Evolutionary conservation across 2,888 invertebrate genomes (phyloP), one percentile per base, ranked within the genome.

Genomic region (Steinernema carpocapsae): DNA sequence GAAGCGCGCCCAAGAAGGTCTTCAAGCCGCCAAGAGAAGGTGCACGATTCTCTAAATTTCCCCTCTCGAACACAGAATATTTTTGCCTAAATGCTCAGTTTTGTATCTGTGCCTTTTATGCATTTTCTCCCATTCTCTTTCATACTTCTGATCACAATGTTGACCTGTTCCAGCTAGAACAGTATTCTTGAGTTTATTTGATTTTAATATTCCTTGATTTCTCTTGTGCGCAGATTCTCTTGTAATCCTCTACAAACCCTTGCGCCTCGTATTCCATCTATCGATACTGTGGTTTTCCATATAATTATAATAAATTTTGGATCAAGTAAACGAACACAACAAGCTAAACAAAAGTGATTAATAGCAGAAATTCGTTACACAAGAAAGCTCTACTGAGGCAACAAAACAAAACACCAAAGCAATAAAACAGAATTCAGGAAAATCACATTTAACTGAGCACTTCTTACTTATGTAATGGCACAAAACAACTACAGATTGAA

Each of bases 1-100:
- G 64, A 64, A 64, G 64, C 64, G 64, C 64, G 64, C 64, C 17
- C 64, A 64, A 32, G 64, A 64, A 26, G 32, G 64, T 29, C 17
- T 64, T 32, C 64, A 64, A 32, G 64, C 64, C 17, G 64, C 64
- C 12, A 64, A 64, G 64, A 64, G 64, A 37, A 64, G 64, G 32
- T 64, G 64, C 64, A 29, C 64, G 64, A 64, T 64, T n/a, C 26
- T 64, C 32, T 64, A 26, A 12, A 26, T 22, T 14, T 26, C 56
- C 17, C 32, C 1, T 37, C 32, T 26, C 56, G 14, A 56, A 56
- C 22, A 29, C 37, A 37, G 37, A 37, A 37, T 37, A 37, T 37
- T 37, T 37, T 37, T 37, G 4, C 10, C 64, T 29, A 26, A 64
- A 64, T 64, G 64, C 64, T 64, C 64, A 64, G 29, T 29, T 29